Percentiles rank a stretch among this genome's conserved stretches.
Evolutionary conservation across 2,888 invertebrate species (phyloP).

Genomic region (Aphidius colemani): DNA sequence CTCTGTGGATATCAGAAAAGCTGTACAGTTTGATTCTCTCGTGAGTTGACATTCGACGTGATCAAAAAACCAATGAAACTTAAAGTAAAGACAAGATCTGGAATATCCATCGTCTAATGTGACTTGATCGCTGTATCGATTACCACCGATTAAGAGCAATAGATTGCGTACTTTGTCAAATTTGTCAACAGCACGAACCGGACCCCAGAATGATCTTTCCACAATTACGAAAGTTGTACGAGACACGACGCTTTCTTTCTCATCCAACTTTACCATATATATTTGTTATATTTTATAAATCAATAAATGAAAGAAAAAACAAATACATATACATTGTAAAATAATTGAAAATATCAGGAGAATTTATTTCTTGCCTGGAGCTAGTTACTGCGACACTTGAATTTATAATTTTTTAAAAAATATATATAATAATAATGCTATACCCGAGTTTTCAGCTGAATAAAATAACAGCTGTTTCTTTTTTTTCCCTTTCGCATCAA

Average conservation of each 20-base stretch:
- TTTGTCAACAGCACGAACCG: conserved; percentile 56
- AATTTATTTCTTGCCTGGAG: too few species aligned
- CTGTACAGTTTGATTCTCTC: conserved; percentile 28
- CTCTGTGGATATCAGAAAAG: conserved; percentile 28
- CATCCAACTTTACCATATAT: not conserved
- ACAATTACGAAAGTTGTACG: conserved; percentile 21
- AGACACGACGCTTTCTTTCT: conserved; percentile 7
- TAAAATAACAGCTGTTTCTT: too few species aligned
- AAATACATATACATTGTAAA: not conserved
- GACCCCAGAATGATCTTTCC: conserved; percentile 27
- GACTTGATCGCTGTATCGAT: conserved; percentile 56
- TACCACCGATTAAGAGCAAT: conserved; percentile 54
- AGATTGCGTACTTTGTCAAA: conserved; percentile 57
- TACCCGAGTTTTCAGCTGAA: too few species aligned
- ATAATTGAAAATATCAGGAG: too few species aligned
- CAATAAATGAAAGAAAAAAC: conserved; percentile 8
- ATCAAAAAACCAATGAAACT: conserved; percentile 51
- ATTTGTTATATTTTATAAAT: conserved; percentile 5
- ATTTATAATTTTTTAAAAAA: too few species aligned
- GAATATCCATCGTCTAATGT: conserved; percentile 49
- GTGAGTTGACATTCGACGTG: conserved; percentile 47
- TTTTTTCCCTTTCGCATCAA: too few species aligned
- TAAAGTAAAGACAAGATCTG: conserved; percentile 13
- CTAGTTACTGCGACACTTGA: too few species aligned
- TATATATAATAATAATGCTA: too few species aligned